Evolutionary conservation across 2,113 vertebrate species (phyloP).

Genomic region (Calonectris borealis): DNA sequence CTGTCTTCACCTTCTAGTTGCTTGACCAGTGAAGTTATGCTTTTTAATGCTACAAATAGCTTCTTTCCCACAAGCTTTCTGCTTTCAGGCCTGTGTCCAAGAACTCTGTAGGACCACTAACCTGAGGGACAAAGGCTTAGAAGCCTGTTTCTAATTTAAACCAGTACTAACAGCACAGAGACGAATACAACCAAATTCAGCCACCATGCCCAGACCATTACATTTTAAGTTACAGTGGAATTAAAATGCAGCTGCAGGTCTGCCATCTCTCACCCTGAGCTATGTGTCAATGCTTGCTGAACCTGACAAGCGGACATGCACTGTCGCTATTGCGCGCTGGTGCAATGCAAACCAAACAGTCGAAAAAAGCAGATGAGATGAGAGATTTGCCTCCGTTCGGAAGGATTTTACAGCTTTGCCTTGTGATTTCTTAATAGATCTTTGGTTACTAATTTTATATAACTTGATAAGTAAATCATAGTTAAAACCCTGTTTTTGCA

Average conservation of each 20-base stretch:
- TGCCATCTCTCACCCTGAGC: background rate
- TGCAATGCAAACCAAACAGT: background rate
- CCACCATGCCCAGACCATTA: background rate
- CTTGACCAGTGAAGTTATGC: constrained; percentile 27
- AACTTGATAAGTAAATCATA: background rate
- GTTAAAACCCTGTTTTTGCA: background rate
- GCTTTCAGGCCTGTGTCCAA: constrained; percentile 32
- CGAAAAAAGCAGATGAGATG: fast-evolving
- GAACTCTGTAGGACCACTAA: constrained; percentile 13
- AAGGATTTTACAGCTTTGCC: background rate
- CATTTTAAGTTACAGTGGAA: background rate
- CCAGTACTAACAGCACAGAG: background rate
- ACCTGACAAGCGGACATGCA: background rate
- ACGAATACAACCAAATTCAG: background rate
- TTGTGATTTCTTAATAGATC: background rate
- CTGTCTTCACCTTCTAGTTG: constrained; percentile 37
- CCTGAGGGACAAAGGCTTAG: background rate
- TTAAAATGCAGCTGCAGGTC: background rate
- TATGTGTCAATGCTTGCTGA: background rate
- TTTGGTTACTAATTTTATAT: background rate
- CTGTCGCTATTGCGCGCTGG: background rate
- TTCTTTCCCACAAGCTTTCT: constrained; percentile 42
- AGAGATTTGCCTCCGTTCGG: background rate
- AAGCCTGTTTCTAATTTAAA: constrained; percentile 40
- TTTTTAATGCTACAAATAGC: constrained; percentile 38